A percentile compares a stretch with the other conserved stretches of the same genome.
phyloP scores from a whole-genome alignment of 92 coral and sea anemone species.

The Pocillopora grandis region DNA sequence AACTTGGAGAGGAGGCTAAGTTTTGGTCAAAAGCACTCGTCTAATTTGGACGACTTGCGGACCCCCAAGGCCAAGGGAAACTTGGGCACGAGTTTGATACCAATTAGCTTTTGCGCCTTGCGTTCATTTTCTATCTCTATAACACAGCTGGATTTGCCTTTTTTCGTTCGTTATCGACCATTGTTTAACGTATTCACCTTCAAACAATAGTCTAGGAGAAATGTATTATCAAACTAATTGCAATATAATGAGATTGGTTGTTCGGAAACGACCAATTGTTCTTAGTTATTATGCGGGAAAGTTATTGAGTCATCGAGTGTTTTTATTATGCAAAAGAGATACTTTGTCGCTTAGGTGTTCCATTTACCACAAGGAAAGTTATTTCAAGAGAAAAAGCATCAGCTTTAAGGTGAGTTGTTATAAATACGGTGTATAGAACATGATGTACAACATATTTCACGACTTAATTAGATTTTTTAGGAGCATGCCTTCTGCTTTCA shows the following conservation, averaged over 20 bases:
- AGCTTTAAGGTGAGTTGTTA: conserved; percentile 15
- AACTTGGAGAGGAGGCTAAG: too few relatives aligned
- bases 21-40: too few relatives aligned
- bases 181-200: conserved; percentile 2
- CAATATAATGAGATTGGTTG: conserved; percentile 36
- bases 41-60: conserved; percentile 10
- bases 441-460: too few relatives aligned
- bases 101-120: background rate
- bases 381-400: conserved; percentile 17
- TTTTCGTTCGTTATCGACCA: conserved; percentile 8
- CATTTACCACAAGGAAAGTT: conserved; percentile 4
- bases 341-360: background rate
- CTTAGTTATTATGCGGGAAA: conserved; percentile 15
- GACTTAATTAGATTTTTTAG: too few relatives aligned
- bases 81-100: background rate
- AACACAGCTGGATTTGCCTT: background rate
- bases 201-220: conserved; percentile 25
- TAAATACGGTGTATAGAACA: background rate
- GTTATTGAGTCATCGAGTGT: conserved; percentile 23
- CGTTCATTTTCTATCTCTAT: background rate
- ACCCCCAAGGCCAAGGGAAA: background rate
- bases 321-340: conserved; percentile 22
- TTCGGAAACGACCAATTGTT: conserved; percentile 26
- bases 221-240: conserved; percentile 32
- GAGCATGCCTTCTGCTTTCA: background rate